phyloP scores from a whole-genome alignment of 1,140 invertebrate species.

The Calliopsis andreniformis region DNA sequence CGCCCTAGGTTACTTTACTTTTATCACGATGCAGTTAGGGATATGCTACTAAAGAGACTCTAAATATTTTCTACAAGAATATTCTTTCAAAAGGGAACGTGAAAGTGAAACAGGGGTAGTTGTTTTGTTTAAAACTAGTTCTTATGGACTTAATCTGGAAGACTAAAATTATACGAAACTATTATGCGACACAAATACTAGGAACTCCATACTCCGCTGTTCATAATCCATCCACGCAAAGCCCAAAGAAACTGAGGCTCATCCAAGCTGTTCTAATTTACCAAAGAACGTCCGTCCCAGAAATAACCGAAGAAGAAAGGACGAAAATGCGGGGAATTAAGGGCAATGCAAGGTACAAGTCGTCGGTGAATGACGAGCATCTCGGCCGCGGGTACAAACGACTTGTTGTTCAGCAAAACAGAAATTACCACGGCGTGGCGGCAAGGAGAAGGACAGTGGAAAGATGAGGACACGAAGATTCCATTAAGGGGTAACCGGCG shows the following conservation, averaged over 20 bases:
- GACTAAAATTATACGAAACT: too few relatives aligned
- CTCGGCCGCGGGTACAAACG: slow-evolving; percentile 66
- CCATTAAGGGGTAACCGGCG: slow-evolving; percentile 78
- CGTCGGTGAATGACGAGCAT: slow-evolving; percentile 51
- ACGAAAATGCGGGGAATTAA: slow-evolving; percentile 42
- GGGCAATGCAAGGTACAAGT: slow-evolving; percentile 52
- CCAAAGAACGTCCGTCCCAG: not conserved
- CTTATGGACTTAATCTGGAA: too few relatives aligned
- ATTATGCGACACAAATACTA: too few relatives aligned
- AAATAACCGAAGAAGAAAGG: not conserved
- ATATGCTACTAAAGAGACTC: too few relatives aligned
- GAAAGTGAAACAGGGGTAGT: too few relatives aligned
- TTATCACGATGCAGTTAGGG: too few relatives aligned
- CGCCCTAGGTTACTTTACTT: too few relatives aligned
- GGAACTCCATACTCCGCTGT: too few relatives aligned
- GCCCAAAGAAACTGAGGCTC: not conserved
- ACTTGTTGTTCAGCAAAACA: slow-evolving; percentile 73
- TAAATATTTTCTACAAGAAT: too few relatives aligned
- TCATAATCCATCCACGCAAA: too few relatives aligned
- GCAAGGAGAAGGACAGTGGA: slow-evolving; percentile 68
- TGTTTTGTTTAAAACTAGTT: too few relatives aligned
- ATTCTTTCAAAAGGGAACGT: too few relatives aligned
- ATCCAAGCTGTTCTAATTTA: not conserved
- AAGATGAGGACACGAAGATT: slow-evolving; percentile 79
- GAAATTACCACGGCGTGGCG: slow-evolving; percentile 72